A percentile compares a stretch with the other conserved stretches of the same genome.
Conservation (phyloP, 1,140 invertebrate species). For the Camponotus pennsylvanicus region DNA sequence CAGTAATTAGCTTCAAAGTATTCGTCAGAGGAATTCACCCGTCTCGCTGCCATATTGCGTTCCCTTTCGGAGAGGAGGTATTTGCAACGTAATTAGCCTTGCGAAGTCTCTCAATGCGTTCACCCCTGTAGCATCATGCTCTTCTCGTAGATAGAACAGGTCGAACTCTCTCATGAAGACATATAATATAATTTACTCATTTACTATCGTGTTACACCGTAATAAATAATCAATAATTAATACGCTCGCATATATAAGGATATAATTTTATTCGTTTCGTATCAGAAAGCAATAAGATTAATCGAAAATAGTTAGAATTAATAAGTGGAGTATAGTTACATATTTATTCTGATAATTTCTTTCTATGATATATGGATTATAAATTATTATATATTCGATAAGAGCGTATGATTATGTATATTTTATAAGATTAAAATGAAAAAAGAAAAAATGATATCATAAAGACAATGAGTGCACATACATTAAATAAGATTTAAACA, state of each 20-base stretch:
- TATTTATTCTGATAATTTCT: conserved; percentile 14
- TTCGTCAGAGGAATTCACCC: conserved; percentile 52
- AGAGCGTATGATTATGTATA: too few relatives aligned
- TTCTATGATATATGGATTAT: background rate
- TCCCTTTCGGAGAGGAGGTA: conserved; percentile 45
- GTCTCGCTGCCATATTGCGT: conserved; percentile 51
- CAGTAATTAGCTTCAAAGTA: conserved; percentile 63
- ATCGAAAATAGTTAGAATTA: background rate
- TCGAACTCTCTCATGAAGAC: conserved; percentile 20
- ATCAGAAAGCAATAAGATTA: background rate
- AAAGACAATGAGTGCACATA: background rate
- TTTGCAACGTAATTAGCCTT: conserved; percentile 55
- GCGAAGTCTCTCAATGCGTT: conserved; percentile 57
- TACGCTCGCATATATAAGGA: background rate
- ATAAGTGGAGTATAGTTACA: background rate
- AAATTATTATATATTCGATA: conserved; percentile 6
- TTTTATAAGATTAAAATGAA: too few relatives aligned
- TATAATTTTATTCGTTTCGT: background rate
- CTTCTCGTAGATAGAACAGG: conserved; percentile 1
- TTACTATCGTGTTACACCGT: conserved; percentile 22
- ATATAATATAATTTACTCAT: conserved; percentile 38
- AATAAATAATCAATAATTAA: conserved; percentile 26
- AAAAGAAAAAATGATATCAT: background rate
- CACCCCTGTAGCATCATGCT: conserved; percentile 17
- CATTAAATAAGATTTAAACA: background rate